Base-by-base conservation (phyloP, 2,113 vertebrate genomes). In the Pyrgilauda ruficollis region DNA sequence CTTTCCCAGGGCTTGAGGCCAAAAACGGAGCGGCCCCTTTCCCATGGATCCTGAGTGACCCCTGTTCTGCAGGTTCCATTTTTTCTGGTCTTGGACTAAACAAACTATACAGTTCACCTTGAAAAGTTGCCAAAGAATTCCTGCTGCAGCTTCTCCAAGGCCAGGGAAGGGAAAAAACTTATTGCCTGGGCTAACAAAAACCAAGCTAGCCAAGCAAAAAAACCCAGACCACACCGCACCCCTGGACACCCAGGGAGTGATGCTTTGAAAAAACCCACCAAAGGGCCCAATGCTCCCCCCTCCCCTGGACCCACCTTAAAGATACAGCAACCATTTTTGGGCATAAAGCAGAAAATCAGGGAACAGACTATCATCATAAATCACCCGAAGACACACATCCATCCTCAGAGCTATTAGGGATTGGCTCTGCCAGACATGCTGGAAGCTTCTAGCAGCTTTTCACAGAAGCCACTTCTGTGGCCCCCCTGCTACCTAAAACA, bases 1-100 rank as follows among this genome's bases (percentile, higher is more conserved):
- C 35, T 37, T 37, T 37, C 35, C 35, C 35, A 37, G 35, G 35
- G 35, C 35, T 37, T 37, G 35, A 20, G 23, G 53, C 30, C 7
- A 17, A 41, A 53, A n/a, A 37, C 0, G 0, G 35, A 59, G 53
- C 1, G 1, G 14, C 7, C 43, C 19, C 23, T 69, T 28, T 0
- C 0, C 43, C 35, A 37, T 69, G 14, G 30, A 37, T 69, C 64
- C 43, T 1, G 0, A 39, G 43, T 0, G 0, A 28, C 18, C 41
- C 43, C 35, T 28, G 35, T 39, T 17, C 44, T 3, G 1, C 77
- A 46, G 16, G 27, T 37, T 22, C 13, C 8, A 7, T 59, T 59
- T 41, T 23, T 11, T 58, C 22, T 49, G 16, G 44, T 41, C 43
- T 69, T 18, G 59, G 44, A 59, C 69, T 41, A 28, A 59, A n/a